phyloP scores from a whole-genome alignment of 2,888 invertebrate species.

The Caenorhabditis virilis region DNA sequence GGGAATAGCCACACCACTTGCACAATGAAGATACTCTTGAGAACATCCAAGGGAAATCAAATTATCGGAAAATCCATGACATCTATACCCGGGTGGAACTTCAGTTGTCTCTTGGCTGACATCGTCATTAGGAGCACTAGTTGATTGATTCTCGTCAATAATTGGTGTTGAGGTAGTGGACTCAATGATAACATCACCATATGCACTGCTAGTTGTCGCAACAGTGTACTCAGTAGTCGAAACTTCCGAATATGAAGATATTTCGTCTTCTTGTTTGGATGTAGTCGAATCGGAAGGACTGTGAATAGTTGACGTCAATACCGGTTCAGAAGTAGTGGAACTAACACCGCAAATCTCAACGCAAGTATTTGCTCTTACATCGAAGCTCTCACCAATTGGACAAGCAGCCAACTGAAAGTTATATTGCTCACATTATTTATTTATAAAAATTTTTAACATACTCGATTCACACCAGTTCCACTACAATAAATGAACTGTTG shows the following conservation, averaged over 20 bases:
- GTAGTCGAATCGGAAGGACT: no score
- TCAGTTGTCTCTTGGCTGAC: not conserved
- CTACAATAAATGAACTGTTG: conserved; percentile 47
- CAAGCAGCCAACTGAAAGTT: conserved; percentile 36
- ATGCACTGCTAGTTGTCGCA: not conserved
- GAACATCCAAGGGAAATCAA: conserved; percentile 28
- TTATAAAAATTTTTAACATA: conserved; percentile 6
- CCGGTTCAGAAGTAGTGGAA: not conserved
- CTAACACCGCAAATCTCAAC: conserved; percentile 25
- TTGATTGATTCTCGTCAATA: not conserved
- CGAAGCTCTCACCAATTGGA: conserved; percentile 44
- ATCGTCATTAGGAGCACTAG: not conserved
- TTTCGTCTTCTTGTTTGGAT: no score
- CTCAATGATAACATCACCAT: not conserved
- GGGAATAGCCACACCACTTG: conserved; percentile 20
- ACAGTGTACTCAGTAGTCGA: not conserved
- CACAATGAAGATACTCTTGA: conserved; percentile 30
- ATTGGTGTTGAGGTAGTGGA: not conserved
- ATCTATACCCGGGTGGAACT: not conserved
- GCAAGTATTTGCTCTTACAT: conserved; percentile 18
- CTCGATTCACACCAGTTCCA: conserved; percentile 29
- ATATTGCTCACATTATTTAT: not conserved
- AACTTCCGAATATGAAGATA: not conserved
- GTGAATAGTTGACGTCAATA: not conserved
- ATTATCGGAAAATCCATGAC: conserved; percentile 2